Percentiles rank a stretch among this genome's conserved stretches.
These are phyloP conservation scores for Chloebia gouldiae DNA, from an alignment of 2,113 vertebrate genomes.

Conservation along the genomic window DNA sequence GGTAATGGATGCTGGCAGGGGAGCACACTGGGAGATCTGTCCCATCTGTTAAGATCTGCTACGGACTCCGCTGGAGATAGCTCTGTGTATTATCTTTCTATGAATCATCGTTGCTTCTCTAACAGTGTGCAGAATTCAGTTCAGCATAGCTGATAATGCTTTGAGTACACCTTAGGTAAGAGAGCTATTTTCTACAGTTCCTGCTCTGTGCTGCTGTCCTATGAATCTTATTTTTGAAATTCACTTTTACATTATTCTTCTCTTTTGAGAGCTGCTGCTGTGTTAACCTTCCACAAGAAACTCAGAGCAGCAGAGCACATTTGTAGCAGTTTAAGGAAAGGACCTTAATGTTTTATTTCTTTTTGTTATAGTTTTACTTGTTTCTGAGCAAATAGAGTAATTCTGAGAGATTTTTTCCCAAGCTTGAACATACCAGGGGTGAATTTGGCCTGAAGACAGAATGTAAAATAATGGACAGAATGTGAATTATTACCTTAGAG, in stretches of 20 bases:
- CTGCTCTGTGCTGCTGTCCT: neutral
- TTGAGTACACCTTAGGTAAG: conserved; percentile 27
- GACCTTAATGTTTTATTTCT: neutral
- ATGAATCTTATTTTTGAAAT: neutral
- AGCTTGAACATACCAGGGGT: neutral
- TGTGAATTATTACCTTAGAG: conserved; percentile 40
- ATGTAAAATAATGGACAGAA: conserved; percentile 1
- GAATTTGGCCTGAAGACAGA: conserved; percentile 26
- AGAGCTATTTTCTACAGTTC: conserved; percentile 30
- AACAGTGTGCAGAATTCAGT: neutral
- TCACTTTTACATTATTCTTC: neutral
- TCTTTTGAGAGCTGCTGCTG: neutral
- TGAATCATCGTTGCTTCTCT: conserved; percentile 51
- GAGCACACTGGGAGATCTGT: conserved; percentile 10
- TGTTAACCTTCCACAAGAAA: neutral
- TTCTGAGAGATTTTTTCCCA: neutral
- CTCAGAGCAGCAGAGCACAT: neutral
- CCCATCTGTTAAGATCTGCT: conserved; percentile 59
- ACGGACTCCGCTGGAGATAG: neutral
- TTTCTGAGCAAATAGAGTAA: neutral
- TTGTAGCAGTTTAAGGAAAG: neutral
- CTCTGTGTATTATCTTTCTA: conserved; percentile 42
- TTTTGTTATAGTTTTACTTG: neutral
- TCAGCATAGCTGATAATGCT: neutral
- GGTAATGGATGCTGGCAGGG: conserved; percentile 57